phyloP scores from a whole-genome alignment of 2,113 vertebrate species.

The Mixornis gularis region DNA sequence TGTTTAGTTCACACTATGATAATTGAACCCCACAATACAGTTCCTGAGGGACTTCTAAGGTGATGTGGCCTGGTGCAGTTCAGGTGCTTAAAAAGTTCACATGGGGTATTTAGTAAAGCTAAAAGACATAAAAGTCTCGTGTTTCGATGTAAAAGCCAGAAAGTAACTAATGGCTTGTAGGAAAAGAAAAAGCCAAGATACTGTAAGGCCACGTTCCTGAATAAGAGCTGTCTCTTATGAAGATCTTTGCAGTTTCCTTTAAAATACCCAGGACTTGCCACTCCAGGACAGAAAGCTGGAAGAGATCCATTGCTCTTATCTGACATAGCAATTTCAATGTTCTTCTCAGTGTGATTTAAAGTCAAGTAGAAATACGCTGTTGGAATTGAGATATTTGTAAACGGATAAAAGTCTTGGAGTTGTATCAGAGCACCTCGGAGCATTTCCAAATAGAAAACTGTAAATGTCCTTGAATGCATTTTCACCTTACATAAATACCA shows the following conservation, averaged over 20 bases:
- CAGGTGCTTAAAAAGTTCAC: not conserved
- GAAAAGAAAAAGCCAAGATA: not conserved
- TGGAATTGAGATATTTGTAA: not conserved
- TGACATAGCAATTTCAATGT: not conserved
- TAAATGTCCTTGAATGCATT: not conserved
- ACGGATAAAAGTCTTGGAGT: not conserved
- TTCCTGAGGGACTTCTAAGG: not conserved
- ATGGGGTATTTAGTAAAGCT: not conserved
- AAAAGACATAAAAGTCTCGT: not conserved
- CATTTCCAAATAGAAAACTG: not conserved
- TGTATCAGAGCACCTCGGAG: not conserved
- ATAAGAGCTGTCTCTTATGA: not conserved
- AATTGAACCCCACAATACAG: not conserved
- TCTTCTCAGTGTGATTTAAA: constrained; percentile 3
- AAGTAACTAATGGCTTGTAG: not conserved
- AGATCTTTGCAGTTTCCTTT: not conserved
- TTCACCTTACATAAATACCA: not conserved
- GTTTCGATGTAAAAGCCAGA: not conserved
- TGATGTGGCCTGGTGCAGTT: not conserved
- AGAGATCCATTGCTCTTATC: constrained; percentile 1
- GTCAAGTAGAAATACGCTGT: not conserved
- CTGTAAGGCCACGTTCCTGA: not conserved
- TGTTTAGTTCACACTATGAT: not conserved
- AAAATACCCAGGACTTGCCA: not conserved
- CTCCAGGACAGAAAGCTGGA: not conserved